These are phyloP conservation scores for Pachyramphus minor DNA, from an alignment of 2,113 vertebrate genomes.

Conservation along the genomic window DNA sequence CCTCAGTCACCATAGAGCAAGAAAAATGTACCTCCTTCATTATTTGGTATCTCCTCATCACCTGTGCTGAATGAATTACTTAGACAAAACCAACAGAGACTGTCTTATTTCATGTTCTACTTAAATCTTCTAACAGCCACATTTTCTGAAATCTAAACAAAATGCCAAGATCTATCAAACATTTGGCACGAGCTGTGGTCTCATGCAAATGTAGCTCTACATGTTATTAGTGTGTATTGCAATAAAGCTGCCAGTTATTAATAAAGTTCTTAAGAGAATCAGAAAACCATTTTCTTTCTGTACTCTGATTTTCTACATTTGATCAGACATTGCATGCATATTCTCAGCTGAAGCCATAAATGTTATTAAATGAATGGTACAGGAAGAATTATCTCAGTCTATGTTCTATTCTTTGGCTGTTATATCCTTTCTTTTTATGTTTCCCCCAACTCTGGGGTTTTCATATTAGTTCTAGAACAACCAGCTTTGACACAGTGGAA, in stretches of 20 bases:
- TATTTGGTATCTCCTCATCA: not conserved
- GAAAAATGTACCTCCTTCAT: not conserved
- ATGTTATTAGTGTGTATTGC: not conserved
- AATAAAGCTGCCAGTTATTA: not conserved
- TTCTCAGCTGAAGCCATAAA: not conserved
- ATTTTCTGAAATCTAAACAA: not conserved
- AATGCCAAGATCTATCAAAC: not conserved
- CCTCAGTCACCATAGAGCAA: not conserved
- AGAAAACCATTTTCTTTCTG: not conserved
- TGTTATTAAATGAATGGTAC: not conserved
- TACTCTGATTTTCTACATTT: not conserved
- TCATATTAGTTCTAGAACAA: not conserved
- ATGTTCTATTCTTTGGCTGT: not conserved
- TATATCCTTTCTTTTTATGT: not conserved
- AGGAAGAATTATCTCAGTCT: not conserved
- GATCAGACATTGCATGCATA: not conserved
- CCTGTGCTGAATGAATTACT: not conserved
- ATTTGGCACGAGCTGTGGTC: not conserved
- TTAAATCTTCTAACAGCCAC: not conserved
- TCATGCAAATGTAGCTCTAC: not conserved
- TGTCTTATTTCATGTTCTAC: not conserved
- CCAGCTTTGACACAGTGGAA: not conserved
- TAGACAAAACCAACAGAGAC: not conserved
- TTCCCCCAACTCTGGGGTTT: not conserved
- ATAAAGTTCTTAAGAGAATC: not conserved